Base-by-base conservation (phyloP, 2,797 vertebrate species). In the Caiman crocodilus region DNA sequence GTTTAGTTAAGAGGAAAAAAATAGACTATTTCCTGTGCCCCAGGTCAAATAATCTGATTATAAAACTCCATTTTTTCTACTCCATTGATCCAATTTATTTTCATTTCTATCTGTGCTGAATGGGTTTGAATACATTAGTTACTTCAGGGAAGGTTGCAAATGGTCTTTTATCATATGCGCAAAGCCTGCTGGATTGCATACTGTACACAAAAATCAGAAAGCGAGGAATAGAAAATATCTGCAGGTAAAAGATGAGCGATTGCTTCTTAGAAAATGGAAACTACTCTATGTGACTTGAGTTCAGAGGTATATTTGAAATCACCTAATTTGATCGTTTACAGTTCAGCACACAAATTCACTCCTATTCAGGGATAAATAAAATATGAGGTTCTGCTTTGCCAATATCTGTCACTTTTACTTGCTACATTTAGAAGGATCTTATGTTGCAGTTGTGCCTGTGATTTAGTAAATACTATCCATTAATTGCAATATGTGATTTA, bases 331-430 rank as follows among this genome's bases (percentile, higher is more conserved):
- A 76, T 94, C 2, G 0, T 86, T 93, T 85, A 28, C 94, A 95
- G 86, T 50, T 89, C 95, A 92, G 76, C 85, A 80, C 86, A 73
- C 86, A 92, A 85, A 87, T 90, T 67, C 74, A 4, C 89, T 79
- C 57, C 81, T 35, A 2, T 35, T 81, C 88, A 89, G 35, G 30
- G 69, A 64, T 94, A 88, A 95, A 96, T 94, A 88, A 95, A 94
- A 87, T 4, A 90, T 11, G 77, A 95, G 87, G 35, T 18, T 89
- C 63, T 86, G 71, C 82, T 87, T n/a, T 16, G 21, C 83, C 93
- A 63, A 12, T 7, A 4, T 50, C 82, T 84, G 80, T 75, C 80
- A 7, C 55, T 26, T 6, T 3, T 35, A 57, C 82, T 92, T 73
- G 3, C 57, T 7, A 42, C 17, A 6, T 64, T 1, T 3, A 32